phyloP scores from a whole-genome alignment of 2,113 vertebrate species.

The Fulmarus glacialis region DNA sequence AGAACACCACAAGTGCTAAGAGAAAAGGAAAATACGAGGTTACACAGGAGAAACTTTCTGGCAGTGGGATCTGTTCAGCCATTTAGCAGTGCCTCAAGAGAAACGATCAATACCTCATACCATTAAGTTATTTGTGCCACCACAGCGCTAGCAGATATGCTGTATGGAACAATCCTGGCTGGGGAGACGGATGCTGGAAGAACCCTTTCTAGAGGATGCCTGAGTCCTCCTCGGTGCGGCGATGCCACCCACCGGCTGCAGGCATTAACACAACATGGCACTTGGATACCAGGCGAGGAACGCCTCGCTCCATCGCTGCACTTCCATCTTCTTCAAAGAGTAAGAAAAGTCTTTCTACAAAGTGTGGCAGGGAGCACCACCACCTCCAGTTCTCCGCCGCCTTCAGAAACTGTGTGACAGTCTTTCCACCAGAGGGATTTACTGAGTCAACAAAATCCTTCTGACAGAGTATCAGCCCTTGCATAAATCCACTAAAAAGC shows the following conservation, averaged over 20 bases:
- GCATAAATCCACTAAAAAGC: neutral
- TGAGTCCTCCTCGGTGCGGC: neutral
- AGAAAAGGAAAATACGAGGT: neutral
- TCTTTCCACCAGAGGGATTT: neutral
- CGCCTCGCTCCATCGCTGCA: accelerated
- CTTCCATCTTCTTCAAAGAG: neutral
- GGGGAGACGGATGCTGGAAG: neutral
- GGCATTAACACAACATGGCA: accelerated
- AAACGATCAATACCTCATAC: accelerated
- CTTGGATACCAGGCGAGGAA: accelerated
- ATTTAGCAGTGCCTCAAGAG: neutral
- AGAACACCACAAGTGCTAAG: neutral
- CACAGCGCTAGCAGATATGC: accelerated
- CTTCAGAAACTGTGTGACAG: neutral
- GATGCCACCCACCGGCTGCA: neutral
- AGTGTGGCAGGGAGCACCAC: neutral
- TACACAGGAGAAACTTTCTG: neutral
- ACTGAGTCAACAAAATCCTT: neutral
- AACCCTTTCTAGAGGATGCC: too few species aligned
- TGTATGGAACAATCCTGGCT: neutral
- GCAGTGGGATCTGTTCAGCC: neutral
- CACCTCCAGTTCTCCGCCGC: neutral
- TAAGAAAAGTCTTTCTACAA: neutral
- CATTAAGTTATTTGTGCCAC: neutral
- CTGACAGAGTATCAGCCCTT: neutral